These are phyloP conservation scores for Naso thynnoides DNA, from an alignment of 2,797 vertebrate species.

Conservation along the genomic window DNA sequence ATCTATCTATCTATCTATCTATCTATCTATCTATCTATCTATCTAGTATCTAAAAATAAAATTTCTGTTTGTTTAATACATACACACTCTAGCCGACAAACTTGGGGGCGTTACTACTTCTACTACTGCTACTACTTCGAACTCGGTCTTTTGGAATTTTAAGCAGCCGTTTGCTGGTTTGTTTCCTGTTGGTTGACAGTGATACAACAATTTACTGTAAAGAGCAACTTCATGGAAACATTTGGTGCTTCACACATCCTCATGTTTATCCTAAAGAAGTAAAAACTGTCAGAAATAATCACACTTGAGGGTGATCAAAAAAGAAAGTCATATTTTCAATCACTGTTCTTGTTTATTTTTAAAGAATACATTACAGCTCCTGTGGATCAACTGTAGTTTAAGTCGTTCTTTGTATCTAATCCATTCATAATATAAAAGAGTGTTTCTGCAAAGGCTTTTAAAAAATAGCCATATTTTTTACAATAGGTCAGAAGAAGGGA, in stretches of 20 bases:
- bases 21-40: too few relatives aligned
- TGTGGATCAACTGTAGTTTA: neutral
- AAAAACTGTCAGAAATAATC: neutral
- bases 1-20: too few relatives aligned
- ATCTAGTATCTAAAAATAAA: too few relatives aligned
- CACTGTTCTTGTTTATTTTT: slow-evolving; percentile 7
- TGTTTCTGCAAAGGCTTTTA: neutral
- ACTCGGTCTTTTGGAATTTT: neutral
- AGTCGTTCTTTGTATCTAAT: neutral
- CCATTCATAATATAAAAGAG: slow-evolving; percentile 10
- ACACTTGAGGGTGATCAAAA: neutral
- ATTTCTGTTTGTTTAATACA: too few relatives aligned
- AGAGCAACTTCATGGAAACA: neutral
- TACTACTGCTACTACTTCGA: too few relatives aligned
- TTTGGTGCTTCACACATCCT: neutral
- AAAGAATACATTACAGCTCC: neutral
- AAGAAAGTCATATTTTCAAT: neutral
- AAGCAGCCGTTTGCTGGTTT: neutral
- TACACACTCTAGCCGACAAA: too few relatives aligned
- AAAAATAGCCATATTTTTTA: slow-evolving; percentile 2
- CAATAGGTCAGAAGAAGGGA: neutral
- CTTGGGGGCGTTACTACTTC: too few relatives aligned
- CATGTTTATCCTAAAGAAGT: neutral
- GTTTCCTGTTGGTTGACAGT: neutral
- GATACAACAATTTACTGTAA: neutral